Conservation (phyloP, 92 coral and sea anemone species). For the Epizoanthus ramosus region DNA sequence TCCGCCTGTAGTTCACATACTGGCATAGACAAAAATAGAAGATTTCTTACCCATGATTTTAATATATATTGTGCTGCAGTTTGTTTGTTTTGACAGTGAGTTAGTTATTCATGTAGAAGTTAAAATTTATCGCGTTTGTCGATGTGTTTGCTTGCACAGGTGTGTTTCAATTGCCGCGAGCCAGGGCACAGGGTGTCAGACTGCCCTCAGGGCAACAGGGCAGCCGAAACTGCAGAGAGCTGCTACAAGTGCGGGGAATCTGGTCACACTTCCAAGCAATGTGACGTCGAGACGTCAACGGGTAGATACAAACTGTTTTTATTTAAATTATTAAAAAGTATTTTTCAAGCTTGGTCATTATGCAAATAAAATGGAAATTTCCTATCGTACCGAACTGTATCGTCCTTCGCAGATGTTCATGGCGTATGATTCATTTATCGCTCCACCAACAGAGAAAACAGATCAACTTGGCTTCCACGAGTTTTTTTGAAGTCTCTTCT, state of each 20-base stretch:
- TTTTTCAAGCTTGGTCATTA: background rate
- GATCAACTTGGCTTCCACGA: no score
- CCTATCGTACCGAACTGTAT: no score
- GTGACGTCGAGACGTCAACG: conserved; percentile 42
- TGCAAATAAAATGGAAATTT: background rate
- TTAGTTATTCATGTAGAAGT: no score
- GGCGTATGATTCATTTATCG: no score
- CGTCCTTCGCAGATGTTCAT: no score
- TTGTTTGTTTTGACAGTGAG: no score
- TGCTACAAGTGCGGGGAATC: conserved; percentile 93
- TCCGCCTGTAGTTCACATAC: no score
- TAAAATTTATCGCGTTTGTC: background rate
- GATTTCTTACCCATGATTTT: no score
- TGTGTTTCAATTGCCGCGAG: conserved; percentile 89
- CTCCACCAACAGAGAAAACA: no score
- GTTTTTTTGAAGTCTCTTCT: no score
- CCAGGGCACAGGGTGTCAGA: conserved; percentile 83
- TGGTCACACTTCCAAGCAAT: conserved; percentile 84
- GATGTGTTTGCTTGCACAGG: conserved; percentile 28
- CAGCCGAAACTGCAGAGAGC: conserved; percentile 59
- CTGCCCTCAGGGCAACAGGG: conserved; percentile 69
- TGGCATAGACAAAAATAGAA: no score
- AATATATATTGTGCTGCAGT: no score
- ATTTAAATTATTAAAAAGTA: background rate
- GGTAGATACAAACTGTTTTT: background rate